Evolutionary conservation across 2,888 invertebrate genomes (phyloP).

Genomic region (Cataglyphis rosenhaueri): DNA sequence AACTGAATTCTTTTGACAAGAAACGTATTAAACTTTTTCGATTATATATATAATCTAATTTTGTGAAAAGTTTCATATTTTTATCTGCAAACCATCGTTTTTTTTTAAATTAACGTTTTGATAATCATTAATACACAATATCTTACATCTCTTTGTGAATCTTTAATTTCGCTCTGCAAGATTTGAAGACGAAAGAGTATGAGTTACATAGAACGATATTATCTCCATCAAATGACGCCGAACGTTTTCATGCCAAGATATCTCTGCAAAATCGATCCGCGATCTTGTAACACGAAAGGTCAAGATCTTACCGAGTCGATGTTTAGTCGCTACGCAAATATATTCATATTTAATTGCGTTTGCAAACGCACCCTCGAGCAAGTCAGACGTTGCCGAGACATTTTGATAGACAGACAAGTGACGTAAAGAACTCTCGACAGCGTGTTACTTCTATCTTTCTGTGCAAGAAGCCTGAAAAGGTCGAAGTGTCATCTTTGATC

Average conservation of each 20-base stretch:
- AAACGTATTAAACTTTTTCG: not conserved
- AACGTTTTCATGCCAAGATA: not conserved
- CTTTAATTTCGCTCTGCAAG: not conserved
- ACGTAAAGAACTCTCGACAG: conserved; percentile 39
- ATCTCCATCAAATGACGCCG: not conserved
- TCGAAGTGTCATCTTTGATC: conserved; percentile 52
- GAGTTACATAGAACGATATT: not conserved
- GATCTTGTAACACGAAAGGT: not conserved
- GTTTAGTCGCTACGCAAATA: conserved; percentile 37
- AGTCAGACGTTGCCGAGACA: conserved; percentile 15
- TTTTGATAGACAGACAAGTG: conserved; percentile 42
- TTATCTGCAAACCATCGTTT: not conserved
- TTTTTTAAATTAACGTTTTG: conserved; percentile 1
- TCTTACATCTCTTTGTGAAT: not conserved
- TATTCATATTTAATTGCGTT: conserved; percentile 39
- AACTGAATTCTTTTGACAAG: not conserved
- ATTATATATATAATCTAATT: not conserved
- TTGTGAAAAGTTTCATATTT: not conserved
- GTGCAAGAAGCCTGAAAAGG: conserved; percentile 44
- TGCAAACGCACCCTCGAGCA: conserved; percentile 40
- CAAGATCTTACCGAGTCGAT: not conserved
- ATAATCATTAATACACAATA: not conserved
- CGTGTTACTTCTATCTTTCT: conserved; percentile 1
- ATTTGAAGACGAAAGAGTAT: no score
- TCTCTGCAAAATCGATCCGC: conserved; percentile 11